Evolutionary conservation across 2,113 vertebrate species (phyloP).

Genomic region (Rhinoderma darwinii): DNA sequence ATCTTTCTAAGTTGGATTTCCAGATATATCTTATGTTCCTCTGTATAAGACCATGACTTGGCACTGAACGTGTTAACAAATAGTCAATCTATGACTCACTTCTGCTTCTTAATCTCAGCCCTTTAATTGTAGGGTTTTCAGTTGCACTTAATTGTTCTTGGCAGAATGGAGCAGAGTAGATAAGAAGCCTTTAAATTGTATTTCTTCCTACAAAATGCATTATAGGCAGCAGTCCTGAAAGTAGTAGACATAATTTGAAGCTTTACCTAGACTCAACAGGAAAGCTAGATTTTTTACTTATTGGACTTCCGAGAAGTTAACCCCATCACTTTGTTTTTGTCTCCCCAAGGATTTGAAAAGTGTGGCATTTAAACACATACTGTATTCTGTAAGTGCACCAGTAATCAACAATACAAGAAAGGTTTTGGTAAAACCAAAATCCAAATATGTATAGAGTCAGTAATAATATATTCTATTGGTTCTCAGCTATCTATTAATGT

Average conservation of each 20-base stretch:
- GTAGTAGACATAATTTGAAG: conserved; percentile 44
- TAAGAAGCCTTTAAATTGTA: conserved; percentile 53
- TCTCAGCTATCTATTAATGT: no score
- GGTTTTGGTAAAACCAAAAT: not conserved
- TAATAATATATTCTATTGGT: no score
- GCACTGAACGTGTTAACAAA: conserved; percentile 43
- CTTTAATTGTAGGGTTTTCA: conserved; percentile 52
- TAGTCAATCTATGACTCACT: conserved; percentile 39
- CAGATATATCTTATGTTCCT: not conserved
- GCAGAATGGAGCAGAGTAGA: conserved; percentile 45
- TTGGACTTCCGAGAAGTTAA: conserved; percentile 40
- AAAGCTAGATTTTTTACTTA: conserved; percentile 30
- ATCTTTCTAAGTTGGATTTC: not conserved
- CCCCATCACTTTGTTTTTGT: not conserved
- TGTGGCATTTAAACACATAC: not conserved
- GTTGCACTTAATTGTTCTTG: conserved; percentile 54
- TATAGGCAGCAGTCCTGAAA: conserved; percentile 44
- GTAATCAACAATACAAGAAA: not conserved
- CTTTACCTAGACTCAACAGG: conserved; percentile 44
- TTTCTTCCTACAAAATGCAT: conserved; percentile 54
- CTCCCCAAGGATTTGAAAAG: not conserved
- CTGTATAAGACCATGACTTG: not conserved
- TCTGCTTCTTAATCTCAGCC: conserved; percentile 27
- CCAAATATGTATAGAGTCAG: not conserved
- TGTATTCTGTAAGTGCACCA: not conserved